Conservation (phyloP, 2,888 invertebrate genomes). For the Lymantria dispar region DNA sequence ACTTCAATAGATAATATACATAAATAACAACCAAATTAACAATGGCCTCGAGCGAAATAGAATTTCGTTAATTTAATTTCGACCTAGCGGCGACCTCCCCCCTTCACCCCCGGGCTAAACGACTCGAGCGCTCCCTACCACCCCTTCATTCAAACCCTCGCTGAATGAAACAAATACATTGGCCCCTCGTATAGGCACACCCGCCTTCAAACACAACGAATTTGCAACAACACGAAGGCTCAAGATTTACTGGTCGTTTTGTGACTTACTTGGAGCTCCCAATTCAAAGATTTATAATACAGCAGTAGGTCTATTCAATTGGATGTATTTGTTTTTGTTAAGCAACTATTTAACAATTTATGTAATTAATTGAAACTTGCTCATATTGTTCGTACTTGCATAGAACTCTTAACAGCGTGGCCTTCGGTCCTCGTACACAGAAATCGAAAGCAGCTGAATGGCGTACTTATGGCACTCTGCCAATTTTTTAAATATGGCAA, state of each 20-base stretch:
- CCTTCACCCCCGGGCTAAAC: background rate
- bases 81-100: constrained; percentile 34
- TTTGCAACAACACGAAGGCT: constrained; percentile 8
- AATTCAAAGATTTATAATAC: constrained; percentile 12
- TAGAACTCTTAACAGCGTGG: no score
- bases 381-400: no score
- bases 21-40: constrained; percentile 46
- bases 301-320: constrained; percentile 24
- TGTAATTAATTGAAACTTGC: no score
- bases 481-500: no score
- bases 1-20: constrained; percentile 16
- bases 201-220: constrained; percentile 15
- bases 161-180: constrained; percentile 30
- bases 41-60: constrained; percentile 44
- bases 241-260: constrained; percentile 21
- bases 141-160: constrained; percentile 10
- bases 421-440: no score
- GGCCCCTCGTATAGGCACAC: constrained; percentile 23
- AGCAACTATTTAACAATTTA: background rate
- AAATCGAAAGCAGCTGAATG: no score
- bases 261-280: constrained; percentile 28
- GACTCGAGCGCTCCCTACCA: constrained; percentile 3
- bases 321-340: constrained; percentile 6
- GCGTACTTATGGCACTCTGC: no score
- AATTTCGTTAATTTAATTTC: constrained; percentile 58